Conservation (phyloP, 2,797 vertebrate species). For the Hippoglossus hippoglossus region DNA sequence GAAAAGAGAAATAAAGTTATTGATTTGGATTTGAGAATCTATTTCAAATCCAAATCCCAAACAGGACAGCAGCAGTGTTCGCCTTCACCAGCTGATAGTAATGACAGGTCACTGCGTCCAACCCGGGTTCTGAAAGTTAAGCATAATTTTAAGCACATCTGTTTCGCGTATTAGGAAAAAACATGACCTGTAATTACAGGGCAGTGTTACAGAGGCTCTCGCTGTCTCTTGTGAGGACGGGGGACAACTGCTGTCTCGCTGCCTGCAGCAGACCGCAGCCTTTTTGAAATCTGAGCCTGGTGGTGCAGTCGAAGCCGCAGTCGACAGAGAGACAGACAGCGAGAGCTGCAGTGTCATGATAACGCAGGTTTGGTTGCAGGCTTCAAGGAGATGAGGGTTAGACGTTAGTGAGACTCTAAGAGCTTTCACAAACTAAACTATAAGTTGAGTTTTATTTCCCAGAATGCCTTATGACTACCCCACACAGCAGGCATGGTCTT, state of each 20-base stretch:
- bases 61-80: not conserved
- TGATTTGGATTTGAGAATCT: no score
- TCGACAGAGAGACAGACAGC: conserved; percentile 23
- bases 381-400: conserved; percentile 47
- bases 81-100: conserved; percentile 55
- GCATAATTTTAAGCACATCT: conserved; percentile 75
- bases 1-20: no score
- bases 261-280: conserved; percentile 65
- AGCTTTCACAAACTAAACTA: not conserved
- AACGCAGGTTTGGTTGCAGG: conserved; percentile 42
- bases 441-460: conserved; percentile 19
- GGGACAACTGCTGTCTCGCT: conserved; percentile 58
- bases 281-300: conserved; percentile 78
- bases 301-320: conserved; percentile 52
- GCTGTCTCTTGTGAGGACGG: conserved; percentile 59
- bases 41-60: no score
- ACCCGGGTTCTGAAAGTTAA: conserved; percentile 56
- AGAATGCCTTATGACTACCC: conserved; percentile 24
- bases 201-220: conserved; percentile 65
- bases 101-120: conserved; percentile 63
- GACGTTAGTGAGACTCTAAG: conserved; percentile 16
- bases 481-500: conserved; percentile 50
- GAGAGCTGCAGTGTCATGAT: conserved; percentile 51
- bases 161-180: conserved; percentile 81
- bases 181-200: conserved; percentile 81